Base-by-base conservation (phyloP, 1,140 invertebrate species). In the Holcopasites calliopsidis region DNA sequence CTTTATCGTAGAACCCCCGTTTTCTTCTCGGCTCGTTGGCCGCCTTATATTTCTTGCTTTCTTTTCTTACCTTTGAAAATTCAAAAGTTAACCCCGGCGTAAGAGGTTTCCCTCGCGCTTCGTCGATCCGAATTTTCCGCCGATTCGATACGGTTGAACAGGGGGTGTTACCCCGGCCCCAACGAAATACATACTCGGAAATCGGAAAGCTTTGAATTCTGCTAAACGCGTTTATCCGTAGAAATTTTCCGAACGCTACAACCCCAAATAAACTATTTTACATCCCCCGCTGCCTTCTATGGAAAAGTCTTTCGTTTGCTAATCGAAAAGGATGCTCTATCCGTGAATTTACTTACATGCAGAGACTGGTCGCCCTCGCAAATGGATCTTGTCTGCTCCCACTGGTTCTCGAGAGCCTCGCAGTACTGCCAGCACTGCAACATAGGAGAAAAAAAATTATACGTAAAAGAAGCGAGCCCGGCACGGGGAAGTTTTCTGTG, bases 351-450 rank as follows among this genome's bases (percentile, higher is more conserved):
- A 70, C 77, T 76, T 75, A 82, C 75, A 57, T 62, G 69, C 40
- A 33, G 52, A 77, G 77, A 77, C 50, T 55, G 75, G 83, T 95
- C 89, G 64, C 66, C 93, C 82, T 94, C 93, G 89, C 94, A 95
- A 89, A 95, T 94, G 77, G 93, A 93, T 69, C 94, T 94, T 92
- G 94, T 94, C 28, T 94, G 93, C 91, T 94, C 93, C 91, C 94
- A 96, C 89, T 95, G 95, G 65, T 94, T 95, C 90, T 95, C 94
- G 76, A 96, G 92, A 58, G 94, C 90, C 88, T 95, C 95, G 92
- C 95, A 96, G 87, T 94, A 94, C 88, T 95, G 93, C 95, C 95
- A 96, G 88, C 95, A 96, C 95, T 96, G 94, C 70, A 95, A 95
- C 90, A 93, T 93, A 86, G 80, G 40, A 82, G 73, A 57, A 47